A percentile compares a stretch with the other conserved stretches of the same genome.
Conservation (phyloP, 2,888 invertebrate species). For the Coelopa pilipes region DNA sequence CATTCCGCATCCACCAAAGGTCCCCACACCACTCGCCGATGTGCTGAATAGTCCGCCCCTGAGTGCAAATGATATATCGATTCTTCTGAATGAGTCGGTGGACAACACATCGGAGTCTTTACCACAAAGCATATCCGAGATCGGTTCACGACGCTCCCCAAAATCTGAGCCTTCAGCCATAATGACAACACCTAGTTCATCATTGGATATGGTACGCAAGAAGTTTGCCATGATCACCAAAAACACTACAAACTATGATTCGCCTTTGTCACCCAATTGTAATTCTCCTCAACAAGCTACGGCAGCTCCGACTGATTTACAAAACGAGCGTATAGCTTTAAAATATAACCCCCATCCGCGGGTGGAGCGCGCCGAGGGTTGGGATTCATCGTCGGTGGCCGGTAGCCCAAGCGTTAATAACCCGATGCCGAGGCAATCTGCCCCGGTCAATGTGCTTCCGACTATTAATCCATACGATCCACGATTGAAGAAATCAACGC, state of each 20-base stretch:
- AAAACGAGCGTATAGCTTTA: slow-evolving; percentile 57
- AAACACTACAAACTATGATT: slow-evolving; percentile 38
- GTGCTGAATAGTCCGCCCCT: slow-evolving; percentile 59
- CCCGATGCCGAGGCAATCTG: slow-evolving; percentile 21
- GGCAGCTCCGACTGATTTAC: too few relatives aligned
- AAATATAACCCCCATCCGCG: slow-evolving; percentile 68
- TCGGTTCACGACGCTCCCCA: slow-evolving; percentile 39
- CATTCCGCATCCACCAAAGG: slow-evolving; percentile 23
- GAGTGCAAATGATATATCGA: slow-evolving; percentile 53
- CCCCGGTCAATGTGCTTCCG: slow-evolving; percentile 46
- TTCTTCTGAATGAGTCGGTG: slow-evolving; percentile 52
- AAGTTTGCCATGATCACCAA: slow-evolving; percentile 52
- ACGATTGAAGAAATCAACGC: slow-evolving; percentile 43
- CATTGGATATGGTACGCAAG: slow-evolving; percentile 51
- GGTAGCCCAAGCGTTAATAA: slow-evolving; percentile 42
- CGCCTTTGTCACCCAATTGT: slow-evolving; percentile 29
- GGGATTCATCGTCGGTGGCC: background rate
- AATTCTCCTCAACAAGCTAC: slow-evolving; percentile 11
- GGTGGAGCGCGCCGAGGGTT: slow-evolving; percentile 42
- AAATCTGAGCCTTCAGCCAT: background rate
- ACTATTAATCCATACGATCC: slow-evolving; percentile 49
- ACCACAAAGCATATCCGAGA: slow-evolving; percentile 38
- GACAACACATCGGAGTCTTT: slow-evolving; percentile 2
- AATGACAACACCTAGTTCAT: slow-evolving; percentile 17
- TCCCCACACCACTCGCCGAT: slow-evolving; percentile 47